These are phyloP conservation scores for Drosophila subpulchrella DNA, from an alignment of 1,140 invertebrate genomes.

Conservation along the genomic window DNA sequence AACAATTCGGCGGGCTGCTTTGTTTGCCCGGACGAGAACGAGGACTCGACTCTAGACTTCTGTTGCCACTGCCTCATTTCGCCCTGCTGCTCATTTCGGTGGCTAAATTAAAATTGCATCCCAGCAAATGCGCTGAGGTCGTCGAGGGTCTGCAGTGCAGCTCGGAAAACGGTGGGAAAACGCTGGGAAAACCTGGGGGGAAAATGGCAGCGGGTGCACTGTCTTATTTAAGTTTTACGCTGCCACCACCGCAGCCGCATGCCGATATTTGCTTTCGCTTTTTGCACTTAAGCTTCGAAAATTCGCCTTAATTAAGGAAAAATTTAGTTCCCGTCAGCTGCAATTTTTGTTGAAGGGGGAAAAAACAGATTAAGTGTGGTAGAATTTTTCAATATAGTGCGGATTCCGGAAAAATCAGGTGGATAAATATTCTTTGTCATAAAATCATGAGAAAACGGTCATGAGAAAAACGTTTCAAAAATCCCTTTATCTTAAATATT, in stretches of 20 bases:
- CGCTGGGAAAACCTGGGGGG: background rate
- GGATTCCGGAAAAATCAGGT: background rate
- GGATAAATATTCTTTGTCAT: too few species aligned
- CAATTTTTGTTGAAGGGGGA: constrained; percentile 6
- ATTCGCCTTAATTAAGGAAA: constrained; percentile 49
- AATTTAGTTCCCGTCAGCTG: constrained; percentile 26
- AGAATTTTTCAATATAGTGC: background rate
- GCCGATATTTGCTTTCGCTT: constrained; percentile 50
- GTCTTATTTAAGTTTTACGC: constrained; percentile 48
- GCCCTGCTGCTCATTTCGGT: constrained; percentile 65
- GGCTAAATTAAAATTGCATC: constrained; percentile 79
- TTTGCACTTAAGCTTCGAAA: constrained; percentile 29
- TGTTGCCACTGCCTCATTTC: constrained; percentile 24
- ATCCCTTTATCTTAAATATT: too few species aligned
- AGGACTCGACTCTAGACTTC: constrained; percentile 11
- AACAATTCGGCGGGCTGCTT: constrained; percentile 65
- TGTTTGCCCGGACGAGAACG: constrained; percentile 55
- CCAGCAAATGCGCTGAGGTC: constrained; percentile 56
- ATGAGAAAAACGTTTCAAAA: too few species aligned
- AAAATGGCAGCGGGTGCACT: background rate
- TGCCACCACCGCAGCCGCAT: constrained; percentile 23
- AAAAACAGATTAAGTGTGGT: background rate
- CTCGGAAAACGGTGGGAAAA: background rate
- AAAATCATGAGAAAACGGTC: too few species aligned
- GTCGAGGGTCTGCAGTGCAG: constrained; percentile 27